Base-by-base conservation (phyloP, 2,113 vertebrate species). In the Triplophysa tibetana region DNA sequence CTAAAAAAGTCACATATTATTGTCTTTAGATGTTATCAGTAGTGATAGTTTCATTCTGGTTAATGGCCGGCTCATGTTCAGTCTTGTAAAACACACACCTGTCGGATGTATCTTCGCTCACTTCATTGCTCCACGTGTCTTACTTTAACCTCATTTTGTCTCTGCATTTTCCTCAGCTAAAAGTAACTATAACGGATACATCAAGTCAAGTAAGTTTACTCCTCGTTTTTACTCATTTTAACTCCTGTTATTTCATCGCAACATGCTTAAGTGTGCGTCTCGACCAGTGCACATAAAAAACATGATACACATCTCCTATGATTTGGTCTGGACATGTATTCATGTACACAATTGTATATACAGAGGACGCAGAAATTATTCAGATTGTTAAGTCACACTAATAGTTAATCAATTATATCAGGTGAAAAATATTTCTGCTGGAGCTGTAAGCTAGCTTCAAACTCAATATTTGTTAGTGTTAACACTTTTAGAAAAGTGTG, bases 101-200 rank as follows among this genome's bases (percentile, higher is more conserved):
- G 13, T 50, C 60, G 75, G 75, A 86, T 88, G 87, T 38, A 38
- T 89, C 74, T 83, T 69, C 10, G 21, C 43, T 64, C 13, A 41
- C n/a, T 58, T 83, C 83, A 87, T 85, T 87, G 43, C 76, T 63
- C 66, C 77, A 75, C 84, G 79, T 85, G 84, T 85, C 73, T 69
- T 56, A 76, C 74, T 86, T 77, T 91, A 90, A 92, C 88, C 82
- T 88, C 54, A 88, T 87, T 87, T 89, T 91, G 82, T 91, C 82
- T 93, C 84, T 92, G 79, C 84, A 80, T 92, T 92, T 85, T 81
- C 79, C 89, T 88, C 90, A 94, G 93, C 93, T 88, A 94, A 94
- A 90, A 93, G 91, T 92, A 93, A 88, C 89, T 94, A 93, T 91
- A 94, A 94, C 75, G 93, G 93, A 93, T 93, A 91, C 89, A 93